phyloP scores from a whole-genome alignment of 2,888 invertebrate genomes.

The Portevinia maculata region DNA sequence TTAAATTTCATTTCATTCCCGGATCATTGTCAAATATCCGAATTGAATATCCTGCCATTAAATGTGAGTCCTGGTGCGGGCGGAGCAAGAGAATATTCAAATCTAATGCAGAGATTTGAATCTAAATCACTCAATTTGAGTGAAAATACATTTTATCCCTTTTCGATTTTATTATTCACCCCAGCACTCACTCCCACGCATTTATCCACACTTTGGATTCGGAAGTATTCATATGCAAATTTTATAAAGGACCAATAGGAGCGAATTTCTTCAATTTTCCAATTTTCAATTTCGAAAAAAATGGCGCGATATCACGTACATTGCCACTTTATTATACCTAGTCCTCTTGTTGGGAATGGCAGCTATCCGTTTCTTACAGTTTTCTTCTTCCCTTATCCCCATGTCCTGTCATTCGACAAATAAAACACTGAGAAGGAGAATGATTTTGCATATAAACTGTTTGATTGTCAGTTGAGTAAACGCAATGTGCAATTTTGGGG shows the following conservation, averaged over 20 bases:
- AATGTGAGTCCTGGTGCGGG: constrained; percentile 45
- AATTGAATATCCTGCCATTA: constrained; percentile 70
- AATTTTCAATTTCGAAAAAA: constrained; percentile 70
- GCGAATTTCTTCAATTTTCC: constrained; percentile 72
- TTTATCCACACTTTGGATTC: no score
- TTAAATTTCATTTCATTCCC: constrained; percentile 69
- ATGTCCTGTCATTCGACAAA: constrained; percentile 37
- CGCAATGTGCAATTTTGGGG: constrained; percentile 62
- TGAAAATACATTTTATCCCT: constrained; percentile 73
- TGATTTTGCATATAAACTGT: constrained; percentile 73
- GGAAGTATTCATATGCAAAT: constrained; percentile 68
- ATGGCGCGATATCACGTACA: constrained; percentile 68
- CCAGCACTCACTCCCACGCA: constrained; percentile 18
- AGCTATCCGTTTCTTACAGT: constrained; percentile 36
- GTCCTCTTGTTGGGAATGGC: constrained; percentile 50
- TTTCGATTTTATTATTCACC: constrained; percentile 73
- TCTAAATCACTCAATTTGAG: constrained; percentile 75
- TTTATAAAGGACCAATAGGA: constrained; percentile 54
- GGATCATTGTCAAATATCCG: constrained; percentile 67
- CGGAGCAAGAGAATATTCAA: constrained; percentile 49
- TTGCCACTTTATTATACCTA: constrained; percentile 70
- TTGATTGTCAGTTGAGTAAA: constrained; percentile 72
- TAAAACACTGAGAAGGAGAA: constrained; percentile 26
- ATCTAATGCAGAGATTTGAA: constrained; percentile 53
- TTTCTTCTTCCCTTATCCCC: constrained; percentile 2